Evolutionary conservation across 2,888 invertebrate species (phyloP), one percentile per base, ranked within the genome.

Genomic region (Harpalus rubripes): DNA sequence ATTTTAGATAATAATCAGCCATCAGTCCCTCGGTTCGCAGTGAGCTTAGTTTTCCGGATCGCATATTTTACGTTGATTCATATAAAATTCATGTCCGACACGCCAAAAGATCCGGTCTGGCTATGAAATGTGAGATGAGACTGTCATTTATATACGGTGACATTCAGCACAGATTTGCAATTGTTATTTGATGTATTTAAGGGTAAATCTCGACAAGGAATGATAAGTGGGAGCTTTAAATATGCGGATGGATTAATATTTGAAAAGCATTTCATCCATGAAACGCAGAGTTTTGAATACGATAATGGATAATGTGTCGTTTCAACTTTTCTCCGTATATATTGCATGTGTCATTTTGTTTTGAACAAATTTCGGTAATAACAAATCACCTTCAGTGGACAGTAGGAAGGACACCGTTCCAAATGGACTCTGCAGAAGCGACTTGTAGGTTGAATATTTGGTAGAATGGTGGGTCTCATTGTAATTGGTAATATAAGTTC

Each of bases 151-250:
- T 52, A 52, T 12, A 52, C 44, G 2, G 10, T 52, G 44, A 52
- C 44, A 52, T 52, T 12, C 44, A 52, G 32, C 32, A 32, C 32
- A 32, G 32, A 32, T 32, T 12, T 2, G 44, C 44, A 52, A 52
- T 52, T 52, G 44, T 52, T 52, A 52, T 52, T 52, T 52, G 44
- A 52, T 52, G 44, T 52, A 52, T 52, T 52, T 52, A 52, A 52
- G 44, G 44, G 44, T 12, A 52, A 52, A 52, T 52, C 44, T 52
- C 44, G 44, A 52, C 44, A 10, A 12, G 10, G 10, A 12, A 32
- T 52, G 7, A 52, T 52, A 52, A 12, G 44, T 52, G 44, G 12
- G 10, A 10, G 44, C 44, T 52, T 52, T 52, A 52, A 12, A 52
- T 52, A 12, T 12, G 5, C 6, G 32, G 32, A 32, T 32, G 32